phyloP scores from a whole-genome alignment of 2,797 vertebrate genomes.

The Bucorvus abyssinicus region DNA sequence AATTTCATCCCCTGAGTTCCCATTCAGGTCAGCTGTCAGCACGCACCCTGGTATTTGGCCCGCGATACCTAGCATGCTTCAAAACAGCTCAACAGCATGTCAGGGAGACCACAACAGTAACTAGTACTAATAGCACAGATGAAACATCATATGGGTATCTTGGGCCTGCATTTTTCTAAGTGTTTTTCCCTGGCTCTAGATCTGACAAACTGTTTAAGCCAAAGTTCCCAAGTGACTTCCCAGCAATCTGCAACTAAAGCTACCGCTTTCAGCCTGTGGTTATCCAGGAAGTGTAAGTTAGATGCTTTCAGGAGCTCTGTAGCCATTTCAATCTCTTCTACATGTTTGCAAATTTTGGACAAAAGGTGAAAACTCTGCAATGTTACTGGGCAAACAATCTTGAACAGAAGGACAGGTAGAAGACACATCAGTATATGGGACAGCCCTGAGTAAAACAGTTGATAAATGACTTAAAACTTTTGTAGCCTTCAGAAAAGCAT shows the following conservation, averaged over 20 bases:
- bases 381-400: neutral
- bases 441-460: neutral
- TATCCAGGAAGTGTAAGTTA: neutral
- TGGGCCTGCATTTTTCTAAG: neutral
- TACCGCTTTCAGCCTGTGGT: neutral
- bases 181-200: neutral
- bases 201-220: neutral
- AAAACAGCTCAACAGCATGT: neutral
- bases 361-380: neutral
- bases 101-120: neutral
- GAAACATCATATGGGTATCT: neutral
- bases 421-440: neutral
- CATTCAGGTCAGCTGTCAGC: neutral
- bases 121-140: rapidly evolving
- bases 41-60: neutral
- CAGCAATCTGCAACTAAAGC: neutral
- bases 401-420: neutral
- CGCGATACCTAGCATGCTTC: neutral
- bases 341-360: neutral
- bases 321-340: neutral
- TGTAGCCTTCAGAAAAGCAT: neutral
- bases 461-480: neutral
- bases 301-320: neutral
- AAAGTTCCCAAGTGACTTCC: neutral
- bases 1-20: neutral